phyloP scores from a whole-genome alignment of 2,888 invertebrate genomes.

The Drosophila koepferae region DNA sequence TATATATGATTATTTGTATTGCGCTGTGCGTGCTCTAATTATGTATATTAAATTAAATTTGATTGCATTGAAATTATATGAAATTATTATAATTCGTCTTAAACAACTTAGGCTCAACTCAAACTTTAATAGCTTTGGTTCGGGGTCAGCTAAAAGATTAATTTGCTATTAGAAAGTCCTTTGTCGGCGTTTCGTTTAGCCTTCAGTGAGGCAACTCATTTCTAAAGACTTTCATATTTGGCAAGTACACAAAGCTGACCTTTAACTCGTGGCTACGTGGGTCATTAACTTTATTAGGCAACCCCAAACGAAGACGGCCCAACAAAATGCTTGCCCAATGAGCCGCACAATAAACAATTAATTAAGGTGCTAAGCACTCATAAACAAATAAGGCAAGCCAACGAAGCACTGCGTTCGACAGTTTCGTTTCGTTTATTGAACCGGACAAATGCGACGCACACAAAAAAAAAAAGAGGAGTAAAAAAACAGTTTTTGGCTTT shows the following conservation, averaged over 20 bases:
- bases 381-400: slow-evolving; percentile 44
- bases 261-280: slow-evolving; percentile 33
- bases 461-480: not conserved
- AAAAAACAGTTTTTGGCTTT: slow-evolving; percentile 10
- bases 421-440: slow-evolving; percentile 21
- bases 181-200: not conserved
- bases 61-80: not conserved
- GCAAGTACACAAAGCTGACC: slow-evolving; percentile 28
- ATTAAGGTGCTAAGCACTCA: slow-evolving; percentile 58
- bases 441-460: too few relatives aligned
- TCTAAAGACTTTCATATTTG: slow-evolving; percentile 3
- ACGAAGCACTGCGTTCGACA: slow-evolving; percentile 1
- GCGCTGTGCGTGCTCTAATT: not conserved
- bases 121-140: not conserved
- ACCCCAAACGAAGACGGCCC: not conserved
- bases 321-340: slow-evolving; percentile 46
- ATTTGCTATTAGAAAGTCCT: not conserved
- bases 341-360: slow-evolving; percentile 67
- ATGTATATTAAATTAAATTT: not conserved
- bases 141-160: not conserved
- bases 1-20: not conserved
- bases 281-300: slow-evolving; percentile 38
- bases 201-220: slow-evolving; percentile 3
- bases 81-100: not conserved
- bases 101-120: not conserved